Evolutionary conservation across 2,113 vertebrate species (phyloP), one percentile per base, ranked within the genome.

Genomic region (Suricata suricatta): DNA sequence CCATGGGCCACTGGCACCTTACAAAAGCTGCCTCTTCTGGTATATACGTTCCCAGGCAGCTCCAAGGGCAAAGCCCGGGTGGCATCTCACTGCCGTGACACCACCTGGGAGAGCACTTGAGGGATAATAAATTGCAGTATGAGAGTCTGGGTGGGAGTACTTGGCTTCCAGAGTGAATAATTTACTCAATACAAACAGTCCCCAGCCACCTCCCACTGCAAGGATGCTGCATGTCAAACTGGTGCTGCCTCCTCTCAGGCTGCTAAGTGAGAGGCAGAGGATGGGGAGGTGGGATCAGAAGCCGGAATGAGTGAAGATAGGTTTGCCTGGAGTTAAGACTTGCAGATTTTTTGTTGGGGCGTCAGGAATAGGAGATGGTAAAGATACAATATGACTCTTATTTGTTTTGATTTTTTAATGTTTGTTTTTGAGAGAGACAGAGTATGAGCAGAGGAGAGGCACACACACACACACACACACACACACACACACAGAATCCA

Each of bases 1-100:
- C 60, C 0, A 0, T 47, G 77, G 77, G 41, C 2, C 17, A 47
- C 17, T 7, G 33, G 44, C 31, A 0, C 1, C 1, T 13, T 31
- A n/a, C 60, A 27, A 68, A 38, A 3, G 2, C 15, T 31, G 19
- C 47, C 71, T 94, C 54, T 64, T 60, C 31, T 27, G 21, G 10
- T 25, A 33, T 16, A 60, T 17, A 0, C 21, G 33, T 77, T 41
- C 50, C 77, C 27, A 54, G 54, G 35, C 57, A 85, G 71, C 72
- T 21, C 77, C 44, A 50, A 35, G 71, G 31, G 33, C 27, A n/a
- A n/a, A 93, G 76, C 44, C 41, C 0, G 2, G 23, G 64, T 81
- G 80, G 21, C 17, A 8, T 81, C 88, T 80, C 11, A 11, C 38
- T 74, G 29, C 31, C 0, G 0, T 87, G 41, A 85, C 47, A 41